phyloP scores from a whole-genome alignment of 2,888 invertebrate species.

The Marronus borbonicus region DNA sequence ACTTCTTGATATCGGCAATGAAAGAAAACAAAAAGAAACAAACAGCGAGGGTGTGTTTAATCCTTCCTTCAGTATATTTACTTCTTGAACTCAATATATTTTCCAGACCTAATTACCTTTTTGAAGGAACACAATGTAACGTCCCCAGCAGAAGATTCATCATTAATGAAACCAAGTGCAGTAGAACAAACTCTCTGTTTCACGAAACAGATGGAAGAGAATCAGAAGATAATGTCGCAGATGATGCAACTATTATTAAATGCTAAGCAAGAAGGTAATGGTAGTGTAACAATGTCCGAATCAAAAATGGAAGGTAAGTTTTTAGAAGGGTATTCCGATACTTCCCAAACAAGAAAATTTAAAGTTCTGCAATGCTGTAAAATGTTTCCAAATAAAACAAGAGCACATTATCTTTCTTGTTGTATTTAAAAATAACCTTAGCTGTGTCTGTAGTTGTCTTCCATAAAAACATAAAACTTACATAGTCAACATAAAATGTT shows the following conservation, averaged over 20 bases:
- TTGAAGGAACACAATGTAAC: not conserved
- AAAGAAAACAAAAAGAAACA: not conserved
- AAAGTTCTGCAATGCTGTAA: too few relatives aligned
- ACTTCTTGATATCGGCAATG: not conserved
- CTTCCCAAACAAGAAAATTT: too few relatives aligned
- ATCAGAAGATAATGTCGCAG: not conserved
- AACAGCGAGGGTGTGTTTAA: not conserved
- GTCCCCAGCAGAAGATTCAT: not conserved
- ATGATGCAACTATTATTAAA: not conserved
- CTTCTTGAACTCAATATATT: too few relatives aligned
- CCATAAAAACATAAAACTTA: too few relatives aligned
- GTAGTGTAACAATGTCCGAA: not conserved
- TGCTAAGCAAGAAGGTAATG: not conserved
- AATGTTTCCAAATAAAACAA: too few relatives aligned
- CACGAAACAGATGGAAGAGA: slow-evolving; percentile 4
- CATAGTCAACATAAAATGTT: too few relatives aligned
- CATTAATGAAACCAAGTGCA: not conserved
- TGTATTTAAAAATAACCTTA: too few relatives aligned
- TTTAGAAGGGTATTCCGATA: too few relatives aligned
- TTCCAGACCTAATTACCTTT: slow-evolving; percentile 17
- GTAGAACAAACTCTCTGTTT: not conserved
- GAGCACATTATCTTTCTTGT: too few relatives aligned
- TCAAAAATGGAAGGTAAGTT: slow-evolving; percentile 25
- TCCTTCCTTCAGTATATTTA: too few relatives aligned
- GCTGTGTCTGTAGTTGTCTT: too few relatives aligned